These are phyloP conservation scores for Limonius californicus DNA, from an alignment of 1,140 invertebrate genomes.

Conservation along the genomic window DNA sequence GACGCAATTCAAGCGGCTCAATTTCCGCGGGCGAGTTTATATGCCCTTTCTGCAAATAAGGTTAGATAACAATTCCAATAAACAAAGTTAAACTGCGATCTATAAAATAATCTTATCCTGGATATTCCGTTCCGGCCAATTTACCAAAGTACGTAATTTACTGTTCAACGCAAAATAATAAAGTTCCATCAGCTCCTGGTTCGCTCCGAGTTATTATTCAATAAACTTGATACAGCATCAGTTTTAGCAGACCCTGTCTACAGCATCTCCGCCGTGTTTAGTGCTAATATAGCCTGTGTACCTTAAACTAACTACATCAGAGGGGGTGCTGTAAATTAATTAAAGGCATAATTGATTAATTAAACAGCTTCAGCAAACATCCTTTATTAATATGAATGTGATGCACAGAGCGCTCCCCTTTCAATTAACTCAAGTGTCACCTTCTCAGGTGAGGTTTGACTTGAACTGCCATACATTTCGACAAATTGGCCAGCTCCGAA, in stretches of 20 bases:
- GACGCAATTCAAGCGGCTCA: no score
- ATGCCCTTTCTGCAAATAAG: no score
- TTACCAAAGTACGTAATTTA: no score
- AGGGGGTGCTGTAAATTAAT: slow-evolving; percentile 27
- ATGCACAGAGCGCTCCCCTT: slow-evolving; percentile 15
- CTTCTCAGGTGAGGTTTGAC: no score
- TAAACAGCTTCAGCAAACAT: slow-evolving; percentile 28
- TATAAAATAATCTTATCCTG: no score
- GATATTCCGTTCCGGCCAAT: no score
- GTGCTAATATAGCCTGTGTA: neutral
- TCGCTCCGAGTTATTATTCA: neutral
- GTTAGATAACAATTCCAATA: no score
- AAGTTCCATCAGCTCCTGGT: neutral
- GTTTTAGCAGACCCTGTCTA: neutral
- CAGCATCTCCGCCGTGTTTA: neutral
- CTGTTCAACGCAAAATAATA: neutral
- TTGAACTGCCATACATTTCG: no score
- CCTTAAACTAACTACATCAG: slow-evolving; percentile 19
- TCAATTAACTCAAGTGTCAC: neutral
- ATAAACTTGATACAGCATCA: slow-evolving; percentile 5
- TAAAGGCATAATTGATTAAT: slow-evolving; percentile 30
- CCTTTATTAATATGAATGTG: slow-evolving; percentile 25
- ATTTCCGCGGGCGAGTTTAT: no score
- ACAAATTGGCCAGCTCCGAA: no score
- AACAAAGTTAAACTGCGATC: no score